Evolutionary conservation across 2,113 vertebrate genomes (phyloP).

Genomic region (Cepphus grylle): DNA sequence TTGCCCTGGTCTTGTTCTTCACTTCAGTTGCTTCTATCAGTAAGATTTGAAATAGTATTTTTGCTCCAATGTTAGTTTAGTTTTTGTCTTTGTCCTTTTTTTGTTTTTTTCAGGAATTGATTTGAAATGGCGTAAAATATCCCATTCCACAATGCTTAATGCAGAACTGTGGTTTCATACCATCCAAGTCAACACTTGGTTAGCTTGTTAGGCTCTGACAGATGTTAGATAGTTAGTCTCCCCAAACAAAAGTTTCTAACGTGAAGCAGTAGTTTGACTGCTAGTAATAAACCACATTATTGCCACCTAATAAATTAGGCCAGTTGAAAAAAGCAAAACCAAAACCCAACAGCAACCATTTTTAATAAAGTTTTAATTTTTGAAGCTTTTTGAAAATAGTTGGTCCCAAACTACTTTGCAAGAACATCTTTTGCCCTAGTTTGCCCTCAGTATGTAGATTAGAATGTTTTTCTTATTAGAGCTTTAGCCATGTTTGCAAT

Average conservation of each 20-base stretch:
- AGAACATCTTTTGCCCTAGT: background rate
- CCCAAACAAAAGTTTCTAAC: background rate
- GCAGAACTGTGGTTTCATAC: background rate
- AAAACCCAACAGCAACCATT: background rate
- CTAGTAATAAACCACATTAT: background rate
- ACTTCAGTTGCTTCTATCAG: background rate
- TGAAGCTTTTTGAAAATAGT: background rate
- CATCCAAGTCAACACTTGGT: background rate
- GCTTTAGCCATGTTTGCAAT: background rate
- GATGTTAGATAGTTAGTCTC: background rate
- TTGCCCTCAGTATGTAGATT: background rate
- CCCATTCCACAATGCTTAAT: background rate
- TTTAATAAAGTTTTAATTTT: background rate
- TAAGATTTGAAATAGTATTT: background rate
- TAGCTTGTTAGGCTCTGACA: background rate
- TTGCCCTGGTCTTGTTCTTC: background rate
- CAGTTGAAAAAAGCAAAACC: background rate
- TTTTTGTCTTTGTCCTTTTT: background rate
- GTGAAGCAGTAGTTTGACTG: background rate
- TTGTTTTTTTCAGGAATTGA: background rate
- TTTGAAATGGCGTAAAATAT: background rate
- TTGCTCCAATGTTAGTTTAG: background rate
- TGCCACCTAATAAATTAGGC: background rate
- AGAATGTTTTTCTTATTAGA: background rate
- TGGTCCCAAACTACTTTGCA: background rate